Percentiles rank a stretch among this genome's conserved stretches.
Evolutionary conservation across 2,888 invertebrate genomes (phyloP).

Genomic region (Leptinotarsa haldemani): DNA sequence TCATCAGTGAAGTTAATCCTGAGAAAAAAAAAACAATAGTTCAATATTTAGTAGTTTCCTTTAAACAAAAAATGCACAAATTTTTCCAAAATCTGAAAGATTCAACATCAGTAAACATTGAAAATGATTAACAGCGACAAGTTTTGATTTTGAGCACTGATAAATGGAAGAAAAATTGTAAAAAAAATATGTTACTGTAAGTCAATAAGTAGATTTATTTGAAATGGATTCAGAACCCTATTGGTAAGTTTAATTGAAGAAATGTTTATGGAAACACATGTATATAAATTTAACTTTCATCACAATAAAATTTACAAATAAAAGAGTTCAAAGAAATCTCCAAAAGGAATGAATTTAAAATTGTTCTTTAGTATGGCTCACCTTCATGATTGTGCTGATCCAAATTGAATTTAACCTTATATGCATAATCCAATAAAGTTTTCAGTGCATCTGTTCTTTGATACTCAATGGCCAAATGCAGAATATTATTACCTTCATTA

Average conservation of each 20-base stretch:
- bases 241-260: too few species aligned
- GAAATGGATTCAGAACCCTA: too few species aligned
- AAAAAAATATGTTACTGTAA: too few species aligned
- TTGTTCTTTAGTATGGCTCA: conserved; percentile 36
- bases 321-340: background rate
- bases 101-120: too few species aligned
- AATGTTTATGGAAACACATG: too few species aligned
- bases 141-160: too few species aligned
- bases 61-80: background rate
- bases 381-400: conserved; percentile 57
- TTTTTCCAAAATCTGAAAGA: too few species aligned
- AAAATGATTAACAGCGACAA: too few species aligned
- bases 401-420: conserved; percentile 52
- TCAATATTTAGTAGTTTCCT: background rate
- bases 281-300: background rate
- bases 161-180: too few species aligned
- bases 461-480: conserved; percentile 67
- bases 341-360: background rate
- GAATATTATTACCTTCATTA: conserved; percentile 62
- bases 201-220: too few species aligned
- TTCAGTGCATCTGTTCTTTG: conserved; percentile 53
- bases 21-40: background rate
- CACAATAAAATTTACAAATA: background rate
- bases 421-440: conserved; percentile 51
- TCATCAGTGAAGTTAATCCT: conserved; percentile 69